Evolutionary conservation across 2,797 vertebrate species (phyloP).

Genomic region (Etheostoma nigrum): DNA sequence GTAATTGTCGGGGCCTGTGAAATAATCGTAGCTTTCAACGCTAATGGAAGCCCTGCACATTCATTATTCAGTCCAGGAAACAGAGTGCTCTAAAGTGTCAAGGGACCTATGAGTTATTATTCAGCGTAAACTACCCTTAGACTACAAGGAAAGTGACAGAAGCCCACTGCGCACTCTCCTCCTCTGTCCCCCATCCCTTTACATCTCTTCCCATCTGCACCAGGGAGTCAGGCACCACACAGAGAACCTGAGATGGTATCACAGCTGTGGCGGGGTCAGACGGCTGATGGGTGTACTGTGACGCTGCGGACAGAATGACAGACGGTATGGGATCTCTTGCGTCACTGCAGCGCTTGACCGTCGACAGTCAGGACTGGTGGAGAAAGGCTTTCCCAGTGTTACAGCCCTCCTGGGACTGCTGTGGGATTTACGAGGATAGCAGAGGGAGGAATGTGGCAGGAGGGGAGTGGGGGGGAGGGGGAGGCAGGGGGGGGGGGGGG

Average conservation of each 20-base stretch:
- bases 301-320: conserved; percentile 73
- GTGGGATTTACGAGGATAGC: conserved; percentile 67
- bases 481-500: conserved; percentile 15
- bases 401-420: conserved; percentile 65
- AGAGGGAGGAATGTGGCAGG: conserved; percentile 72
- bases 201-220: conserved; percentile 56
- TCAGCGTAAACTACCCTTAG: conserved; percentile 71
- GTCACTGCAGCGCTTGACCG: conserved; percentile 66
- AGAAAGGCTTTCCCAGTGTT: conserved; percentile 55
- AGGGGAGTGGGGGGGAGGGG: not conserved
- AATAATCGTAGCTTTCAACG: conserved; percentile 83
- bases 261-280: conserved; percentile 77
- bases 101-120: conserved; percentile 81
- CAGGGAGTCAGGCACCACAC: conserved; percentile 64
- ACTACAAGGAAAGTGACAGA: conserved; percentile 61
- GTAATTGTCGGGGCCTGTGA: conserved; percentile 79
- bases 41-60: conserved; percentile 84
- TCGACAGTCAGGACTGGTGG: conserved; percentile 53
- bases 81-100: conserved; percentile 77
- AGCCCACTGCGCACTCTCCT: conserved; percentile 64
- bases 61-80: conserved; percentile 85
- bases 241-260: conserved; percentile 63
- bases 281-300: conserved; percentile 65
- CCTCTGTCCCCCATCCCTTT: conserved; percentile 50
- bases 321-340: conserved; percentile 66